Conservation (phyloP, 2,113 vertebrate species). For the Euleptes europaea region DNA sequence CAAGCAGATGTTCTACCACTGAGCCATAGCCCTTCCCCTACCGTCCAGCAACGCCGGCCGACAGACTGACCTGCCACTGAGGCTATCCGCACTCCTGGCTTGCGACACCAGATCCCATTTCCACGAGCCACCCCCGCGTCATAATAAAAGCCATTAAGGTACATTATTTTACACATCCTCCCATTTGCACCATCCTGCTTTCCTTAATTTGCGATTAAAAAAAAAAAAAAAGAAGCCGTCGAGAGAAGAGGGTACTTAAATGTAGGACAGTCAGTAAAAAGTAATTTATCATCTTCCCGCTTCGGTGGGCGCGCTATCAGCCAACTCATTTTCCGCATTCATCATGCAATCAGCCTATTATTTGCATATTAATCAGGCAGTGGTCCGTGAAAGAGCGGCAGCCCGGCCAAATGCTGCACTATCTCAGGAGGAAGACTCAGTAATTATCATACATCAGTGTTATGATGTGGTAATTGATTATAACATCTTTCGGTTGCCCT, state of each 20-base stretch:
- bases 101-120: constrained; percentile 64
- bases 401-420: constrained; percentile 82
- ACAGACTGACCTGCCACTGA: not conserved
- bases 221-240: constrained; percentile 69
- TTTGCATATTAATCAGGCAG: constrained; percentile 94
- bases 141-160: constrained; percentile 75
- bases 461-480: constrained; percentile 94
- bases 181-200: constrained; percentile 81
- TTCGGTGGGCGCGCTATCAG: constrained; percentile 80
- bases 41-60: rapidly evolving
- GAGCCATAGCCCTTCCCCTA: too few relatives aligned
- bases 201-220: constrained; percentile 82
- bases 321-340: constrained; percentile 84
- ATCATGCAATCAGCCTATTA: constrained; percentile 89
- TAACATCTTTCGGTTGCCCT: constrained; percentile 86
- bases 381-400: constrained; percentile 82
- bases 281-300: constrained; percentile 89
- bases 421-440: constrained; percentile 84
- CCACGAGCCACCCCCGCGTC: constrained; percentile 55
- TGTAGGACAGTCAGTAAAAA: constrained; percentile 88
- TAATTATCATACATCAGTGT: constrained; percentile 94
- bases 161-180: constrained; percentile 80
- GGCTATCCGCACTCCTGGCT: not conserved
- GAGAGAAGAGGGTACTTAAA: constrained; percentile 84
- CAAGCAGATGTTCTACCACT: too few relatives aligned